Evolutionary conservation across 2,113 vertebrate species (phyloP), one percentile per base, ranked within the genome.

Genomic region (Bombycilla garrulus): DNA sequence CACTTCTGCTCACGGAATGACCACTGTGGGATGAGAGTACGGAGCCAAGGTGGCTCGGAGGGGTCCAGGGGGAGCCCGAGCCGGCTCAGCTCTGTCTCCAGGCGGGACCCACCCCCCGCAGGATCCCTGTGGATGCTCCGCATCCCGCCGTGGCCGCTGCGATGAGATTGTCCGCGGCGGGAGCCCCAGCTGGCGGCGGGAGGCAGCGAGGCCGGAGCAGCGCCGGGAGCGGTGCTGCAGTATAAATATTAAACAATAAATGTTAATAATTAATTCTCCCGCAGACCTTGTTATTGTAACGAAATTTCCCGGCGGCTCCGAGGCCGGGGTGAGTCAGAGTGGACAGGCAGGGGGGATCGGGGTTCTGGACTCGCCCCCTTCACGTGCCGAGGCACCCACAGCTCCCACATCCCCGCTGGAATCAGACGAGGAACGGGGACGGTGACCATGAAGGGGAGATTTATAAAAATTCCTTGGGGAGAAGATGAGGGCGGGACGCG

Each of bases 201-300:
- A 64, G 70, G 82, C 0, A 6, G 61, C 1, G 47, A 8, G 91
- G 77, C 81, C 29, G 12, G 58, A 91, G 92, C 87, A 47, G 58
- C 15, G 26, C 66, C 76, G 2, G 29, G 44, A 73, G 87, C n/a
- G 7, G 17, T n/a, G 31, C 92, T 90, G 90, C 85, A 78, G 77
- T 84, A 93, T 96, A 78, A 96, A 96, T 96, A 96, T 95, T 95
- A 95, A 95, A 93, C 95, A 94, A 92, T 93, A 89, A 93, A 54
- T 8, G 51, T 95, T 94, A 96, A 96, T 96, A 96, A 95, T 96
- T 96, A 87, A 96, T 96, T 93, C 8, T 2, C 73, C 94, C 42
- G 60, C 94, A 91, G 95, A 35, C 88, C 92, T 91, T 93, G 95
- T 96, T 96, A 93, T 96, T 94, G 90, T 95, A 96, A 87, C 44